Evolutionary conservation across 2,113 vertebrate genomes (phyloP), one percentile per base, ranked within the genome.

Genomic region (Protobothrops mucrosquamatus): DNA sequence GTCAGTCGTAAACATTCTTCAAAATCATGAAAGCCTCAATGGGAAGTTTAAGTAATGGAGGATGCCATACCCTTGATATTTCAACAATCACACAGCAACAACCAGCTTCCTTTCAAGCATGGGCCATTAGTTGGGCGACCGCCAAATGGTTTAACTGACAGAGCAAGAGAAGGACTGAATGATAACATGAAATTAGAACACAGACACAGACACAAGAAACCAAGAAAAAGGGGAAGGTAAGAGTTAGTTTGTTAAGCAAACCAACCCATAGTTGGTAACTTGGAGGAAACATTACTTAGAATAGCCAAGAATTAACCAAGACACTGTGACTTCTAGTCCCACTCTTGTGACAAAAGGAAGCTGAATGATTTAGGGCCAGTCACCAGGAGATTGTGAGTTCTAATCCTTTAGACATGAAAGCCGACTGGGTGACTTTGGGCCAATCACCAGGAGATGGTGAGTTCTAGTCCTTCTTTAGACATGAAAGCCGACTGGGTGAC

Each of bases 1-100:
- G 98, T 98, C 98, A 98, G 97, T 96, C 97, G 98, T 98, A 98
- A 98, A 98, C 98, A 98, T 98, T 97, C 97, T 97, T 98, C 98
- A 98, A 98, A 98, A 97, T 97, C 97, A 96, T 97, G 97, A 98
- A 98, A 98, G 98, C 97, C 98, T 97, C 98, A 98, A 98, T 98
- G 98, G 97, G 98, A 98, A 97, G 97, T 97, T 98, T 98, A 98
- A 98, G 97, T 97, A 98, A 98, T 97, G 97, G 97, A 98, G 97
- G 98, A 98, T 96, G 2, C 97, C 96, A 98, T 98, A 98, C 97
- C 98, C 97, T 98, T 98, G 98, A 98, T 98, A 98, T 98, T 98
- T 98, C 97, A 97, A 98, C 98, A 98, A 97, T 98, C 97, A 98
- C 97, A 6, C 96, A 97, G 97, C 96, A 97, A 98, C 96, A 97